Evolutionary conservation across 2,888 invertebrate species (phyloP), one percentile per base, ranked within the genome.

Genomic region (Octodonta nipae): DNA sequence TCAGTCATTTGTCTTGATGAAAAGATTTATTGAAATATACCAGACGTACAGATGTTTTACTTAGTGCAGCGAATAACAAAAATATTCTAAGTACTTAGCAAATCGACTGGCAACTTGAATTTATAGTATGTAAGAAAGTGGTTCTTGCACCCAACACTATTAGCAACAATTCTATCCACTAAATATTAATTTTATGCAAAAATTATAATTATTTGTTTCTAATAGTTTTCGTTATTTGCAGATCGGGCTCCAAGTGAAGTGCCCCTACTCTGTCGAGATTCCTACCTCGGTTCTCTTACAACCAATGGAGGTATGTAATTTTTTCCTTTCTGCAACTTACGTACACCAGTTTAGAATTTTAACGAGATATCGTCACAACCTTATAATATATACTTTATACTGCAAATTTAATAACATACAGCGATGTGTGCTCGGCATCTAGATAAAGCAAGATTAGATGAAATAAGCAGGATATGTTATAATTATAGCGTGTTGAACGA

Each of bases 261-360:
- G 56, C 57, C 64, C 44, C 54, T 58, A 38, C 55, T 64, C 41
- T 75, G 70, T 50, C 66, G 75, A 63, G 70, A 75, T 65, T 73
- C 73, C 58, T 70, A 67, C 49, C 70, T 72, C 26, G 80, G 77
- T 51, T 84, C 84, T 45, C 71, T 83, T 52, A 79, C 83, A 60
- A 85, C 84, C 56, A 81, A 82, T 60, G 82, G 82, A 53, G 84
- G 85, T 84, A 68, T 70, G 69, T 62, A 46, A 25, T 38, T 31
- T 34, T 36, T 37, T 40, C 34, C 13, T 28, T 25, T 26, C 10
- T 30, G 14, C 15, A 26, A 32, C 24, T 11, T 29, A 24, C 5
- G 11, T 24, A 22, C n/a, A 16, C 26, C n/a, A 34, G 32, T 34
- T 26, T 25, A 36, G 41, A 36, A 41, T 36, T 31, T 36, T 38